A percentile compares a stretch with the other conserved stretches of the same genome.
Evolutionary conservation across 2,888 invertebrate genomes (phyloP).

Genomic region (Xiphydria camelus): DNA sequence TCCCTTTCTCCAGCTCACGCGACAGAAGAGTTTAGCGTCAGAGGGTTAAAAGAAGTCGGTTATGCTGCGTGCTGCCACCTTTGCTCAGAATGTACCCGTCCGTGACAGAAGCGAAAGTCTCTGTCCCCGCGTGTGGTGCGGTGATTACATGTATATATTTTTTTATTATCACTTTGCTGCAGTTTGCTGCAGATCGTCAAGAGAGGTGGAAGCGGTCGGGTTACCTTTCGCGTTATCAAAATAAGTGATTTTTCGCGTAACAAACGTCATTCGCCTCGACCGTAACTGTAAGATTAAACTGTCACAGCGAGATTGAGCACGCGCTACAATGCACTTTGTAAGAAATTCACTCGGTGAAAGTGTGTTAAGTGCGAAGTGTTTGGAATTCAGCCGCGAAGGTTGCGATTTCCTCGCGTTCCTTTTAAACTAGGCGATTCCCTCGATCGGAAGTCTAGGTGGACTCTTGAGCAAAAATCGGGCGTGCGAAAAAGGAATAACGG

Average conservation of each 20-base stretch:
- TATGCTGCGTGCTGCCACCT: conserved; percentile 3
- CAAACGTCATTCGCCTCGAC: too few relatives aligned
- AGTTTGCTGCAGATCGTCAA: not conserved
- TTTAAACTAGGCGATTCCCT: conserved; percentile 1
- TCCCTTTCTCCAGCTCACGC: too few relatives aligned
- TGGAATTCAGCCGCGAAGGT: conserved; percentile 24
- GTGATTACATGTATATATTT: not conserved
- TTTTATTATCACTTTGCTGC: not conserved
- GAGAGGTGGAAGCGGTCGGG: not conserved
- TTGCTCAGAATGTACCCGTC: not conserved
- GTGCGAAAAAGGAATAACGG: too few relatives aligned
- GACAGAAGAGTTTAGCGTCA: too few relatives aligned
- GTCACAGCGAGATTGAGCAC: not conserved
- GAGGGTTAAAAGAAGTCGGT: too few relatives aligned
- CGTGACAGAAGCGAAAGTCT: not conserved
- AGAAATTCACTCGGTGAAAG: conserved; percentile 38
- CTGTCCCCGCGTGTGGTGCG: not conserved
- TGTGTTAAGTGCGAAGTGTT: conserved; percentile 21
- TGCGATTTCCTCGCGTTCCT: conserved; percentile 15
- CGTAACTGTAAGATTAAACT: conserved; percentile 32
- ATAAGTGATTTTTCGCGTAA: not conserved
- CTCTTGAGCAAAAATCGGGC: too few relatives aligned
- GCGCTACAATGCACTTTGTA: conserved; percentile 24
- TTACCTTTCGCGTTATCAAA: not conserved
- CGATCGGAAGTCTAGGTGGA: not conserved